Percentiles rank a stretch among this genome's conserved stretches.
phyloP scores from a whole-genome alignment of 2,113 vertebrate genomes.

The Cairina moschata region DNA sequence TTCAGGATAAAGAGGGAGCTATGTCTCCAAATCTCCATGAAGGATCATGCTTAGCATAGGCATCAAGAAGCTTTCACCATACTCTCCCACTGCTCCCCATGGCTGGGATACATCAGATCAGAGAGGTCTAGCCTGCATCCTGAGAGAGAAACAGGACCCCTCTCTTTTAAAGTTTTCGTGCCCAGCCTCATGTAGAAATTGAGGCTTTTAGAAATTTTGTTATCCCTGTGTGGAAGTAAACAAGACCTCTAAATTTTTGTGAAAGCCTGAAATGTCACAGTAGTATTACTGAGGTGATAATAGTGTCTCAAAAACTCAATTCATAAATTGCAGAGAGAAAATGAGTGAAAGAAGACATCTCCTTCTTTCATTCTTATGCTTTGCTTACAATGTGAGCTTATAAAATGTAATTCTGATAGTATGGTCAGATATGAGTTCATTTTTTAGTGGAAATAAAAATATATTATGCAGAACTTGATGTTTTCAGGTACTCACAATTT shows the following conservation, averaged over 20 bases:
- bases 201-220: neutral
- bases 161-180: neutral
- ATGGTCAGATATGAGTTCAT: neutral
- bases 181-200: neutral
- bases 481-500: neutral
- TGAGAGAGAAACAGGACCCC: neutral
- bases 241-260: neutral
- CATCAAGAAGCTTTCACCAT: neutral
- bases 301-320: neutral
- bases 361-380: neutral
- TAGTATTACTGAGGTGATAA: neutral
- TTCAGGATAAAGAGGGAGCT: neutral
- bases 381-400: neutral
- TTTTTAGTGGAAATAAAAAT: neutral
- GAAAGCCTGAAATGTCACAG: neutral
- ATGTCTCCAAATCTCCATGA: neutral
- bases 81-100: neutral
- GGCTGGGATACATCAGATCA: accelerated
- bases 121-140: neutral
- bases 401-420: neutral
- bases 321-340: neutral
- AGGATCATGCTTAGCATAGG: neutral
- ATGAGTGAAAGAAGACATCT: neutral
- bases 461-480: neutral
- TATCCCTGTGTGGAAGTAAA: neutral